Evolutionary conservation across 92 coral and sea anemone species (phyloP).

Genomic region (Epizoanthus scotinus): DNA sequence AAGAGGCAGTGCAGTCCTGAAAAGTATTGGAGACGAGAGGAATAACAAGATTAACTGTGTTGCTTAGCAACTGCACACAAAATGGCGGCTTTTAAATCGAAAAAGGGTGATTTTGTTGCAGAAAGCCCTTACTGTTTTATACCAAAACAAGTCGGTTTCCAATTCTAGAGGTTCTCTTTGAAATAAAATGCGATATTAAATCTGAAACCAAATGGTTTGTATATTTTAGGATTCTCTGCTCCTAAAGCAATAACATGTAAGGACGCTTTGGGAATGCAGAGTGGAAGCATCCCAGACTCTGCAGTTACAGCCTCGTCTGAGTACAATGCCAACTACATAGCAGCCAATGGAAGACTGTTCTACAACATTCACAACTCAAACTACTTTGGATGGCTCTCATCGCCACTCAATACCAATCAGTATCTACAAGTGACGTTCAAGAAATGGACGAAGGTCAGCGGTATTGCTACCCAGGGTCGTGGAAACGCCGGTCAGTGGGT

Average conservation of each 20-base stretch:
- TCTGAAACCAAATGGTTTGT: background rate
- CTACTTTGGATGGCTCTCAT: constrained; percentile 12
- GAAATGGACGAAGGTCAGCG: constrained; percentile 30
- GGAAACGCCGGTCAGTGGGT: constrained; percentile 40
- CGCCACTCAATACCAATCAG: background rate
- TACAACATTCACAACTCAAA: background rate
- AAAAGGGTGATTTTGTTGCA: no score
- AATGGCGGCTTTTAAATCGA: no score
- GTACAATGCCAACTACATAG: constrained; percentile 4
- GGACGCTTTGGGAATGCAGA: constrained; percentile 37
- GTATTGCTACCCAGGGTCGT: constrained; percentile 29
- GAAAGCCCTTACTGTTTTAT: no score
- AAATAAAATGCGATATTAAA: no score
- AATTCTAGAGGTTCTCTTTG: no score
- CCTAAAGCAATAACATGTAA: constrained; percentile 11
- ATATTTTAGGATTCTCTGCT: constrained; percentile 2
- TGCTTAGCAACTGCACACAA: no score
- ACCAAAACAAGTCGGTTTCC: no score
- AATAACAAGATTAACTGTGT: no score
- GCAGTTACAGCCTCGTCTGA: constrained; percentile 30
- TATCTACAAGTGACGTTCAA: constrained; percentile 5
- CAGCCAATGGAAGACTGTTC: constrained; percentile 8
- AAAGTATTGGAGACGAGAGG: no score
- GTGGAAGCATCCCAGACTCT: constrained; percentile 9
- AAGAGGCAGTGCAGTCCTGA: no score